Percentiles rank a stretch among this genome's conserved stretches.
Evolutionary conservation across 2,888 invertebrate species (phyloP).

Genomic region (Dorcus parallelipipedus): DNA sequence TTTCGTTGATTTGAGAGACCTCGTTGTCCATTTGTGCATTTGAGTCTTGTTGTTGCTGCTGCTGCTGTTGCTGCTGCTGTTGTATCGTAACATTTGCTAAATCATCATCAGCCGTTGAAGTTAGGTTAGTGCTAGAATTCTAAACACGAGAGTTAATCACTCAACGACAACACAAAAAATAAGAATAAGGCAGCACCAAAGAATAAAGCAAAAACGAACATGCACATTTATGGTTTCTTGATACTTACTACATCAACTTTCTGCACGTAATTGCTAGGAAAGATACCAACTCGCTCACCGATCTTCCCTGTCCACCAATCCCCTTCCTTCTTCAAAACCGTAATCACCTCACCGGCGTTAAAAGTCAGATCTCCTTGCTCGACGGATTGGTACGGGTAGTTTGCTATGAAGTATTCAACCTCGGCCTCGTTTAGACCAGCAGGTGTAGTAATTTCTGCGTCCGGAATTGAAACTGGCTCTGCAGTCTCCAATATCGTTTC

Average conservation of each 20-base stretch:
- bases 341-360: constrained; percentile 80
- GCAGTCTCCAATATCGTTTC: constrained; percentile 50
- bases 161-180: constrained; percentile 8
- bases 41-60: constrained; percentile 28
- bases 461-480: constrained; percentile 30
- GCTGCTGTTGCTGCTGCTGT: constrained; percentile 36
- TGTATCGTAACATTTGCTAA: constrained; percentile 4
- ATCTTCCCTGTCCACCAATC: constrained; percentile 99
- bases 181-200: constrained; percentile 7
- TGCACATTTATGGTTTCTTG: neutral
- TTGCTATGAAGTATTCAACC: constrained; percentile 79
- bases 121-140: constrained; percentile 27
- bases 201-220: neutral
- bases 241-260: constrained; percentile 54
- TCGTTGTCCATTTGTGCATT: constrained; percentile 46
- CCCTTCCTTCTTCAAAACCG: constrained; percentile 85
- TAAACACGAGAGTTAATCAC: constrained; percentile 16
- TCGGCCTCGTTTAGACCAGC: constrained; percentile 37
- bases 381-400: constrained; percentile 84
- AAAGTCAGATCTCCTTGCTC: constrained; percentile 92
- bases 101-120: constrained; percentile 19
- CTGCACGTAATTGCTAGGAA: constrained; percentile 96
- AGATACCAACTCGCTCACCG: constrained; percentile 79
- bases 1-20: constrained; percentile 51
- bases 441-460: constrained; percentile 28